A percentile compares a stretch with the other conserved stretches of the same genome.
These are phyloP conservation scores for Hydrocynus forskahlii DNA, from an alignment of 2,797 vertebrate species.

Conservation along the genomic window DNA sequence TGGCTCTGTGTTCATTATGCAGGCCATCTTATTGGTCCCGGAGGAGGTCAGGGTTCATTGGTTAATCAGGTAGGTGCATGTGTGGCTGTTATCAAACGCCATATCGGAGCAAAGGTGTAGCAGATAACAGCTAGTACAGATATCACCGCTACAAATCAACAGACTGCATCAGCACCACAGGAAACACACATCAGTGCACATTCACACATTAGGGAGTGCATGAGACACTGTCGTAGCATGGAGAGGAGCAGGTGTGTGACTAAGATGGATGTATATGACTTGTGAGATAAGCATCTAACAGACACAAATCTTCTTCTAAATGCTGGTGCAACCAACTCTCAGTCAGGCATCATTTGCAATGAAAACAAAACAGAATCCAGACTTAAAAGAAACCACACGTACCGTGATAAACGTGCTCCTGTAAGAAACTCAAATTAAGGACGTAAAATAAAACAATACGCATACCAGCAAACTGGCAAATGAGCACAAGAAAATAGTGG, in stretches of 20 bases:
- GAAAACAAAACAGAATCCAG: constrained; percentile 5
- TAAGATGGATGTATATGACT: neutral
- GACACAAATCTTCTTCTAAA: neutral
- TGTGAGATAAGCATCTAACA: neutral
- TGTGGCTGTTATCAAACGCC: constrained; percentile 67
- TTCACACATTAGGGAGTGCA: neutral
- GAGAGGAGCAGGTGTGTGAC: neutral
- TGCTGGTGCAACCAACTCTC: neutral
- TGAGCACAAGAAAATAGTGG: constrained; percentile 14
- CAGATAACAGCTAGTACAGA: constrained; percentile 56
- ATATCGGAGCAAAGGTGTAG: constrained; percentile 63
- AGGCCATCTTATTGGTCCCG: constrained; percentile 71
- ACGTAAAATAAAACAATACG: constrained; percentile 16
- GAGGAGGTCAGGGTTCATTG: constrained; percentile 69
- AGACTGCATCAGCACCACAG: constrained; percentile 30
- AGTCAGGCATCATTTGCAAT: neutral
- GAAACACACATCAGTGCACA: neutral
- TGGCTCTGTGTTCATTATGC: constrained; percentile 63
- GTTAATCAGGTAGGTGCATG: constrained; percentile 74
- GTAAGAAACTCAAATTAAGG: constrained; percentile 36
- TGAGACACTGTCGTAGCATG: neutral
- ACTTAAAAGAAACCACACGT: neutral
- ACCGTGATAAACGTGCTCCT: constrained; percentile 2
- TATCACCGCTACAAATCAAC: neutral
- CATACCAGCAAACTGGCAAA: constrained; percentile 21